Percentiles rank a stretch among this genome's conserved stretches.
phyloP scores from a whole-genome alignment of 2,113 vertebrate genomes.

The Psammodynastes pulverulentus region DNA sequence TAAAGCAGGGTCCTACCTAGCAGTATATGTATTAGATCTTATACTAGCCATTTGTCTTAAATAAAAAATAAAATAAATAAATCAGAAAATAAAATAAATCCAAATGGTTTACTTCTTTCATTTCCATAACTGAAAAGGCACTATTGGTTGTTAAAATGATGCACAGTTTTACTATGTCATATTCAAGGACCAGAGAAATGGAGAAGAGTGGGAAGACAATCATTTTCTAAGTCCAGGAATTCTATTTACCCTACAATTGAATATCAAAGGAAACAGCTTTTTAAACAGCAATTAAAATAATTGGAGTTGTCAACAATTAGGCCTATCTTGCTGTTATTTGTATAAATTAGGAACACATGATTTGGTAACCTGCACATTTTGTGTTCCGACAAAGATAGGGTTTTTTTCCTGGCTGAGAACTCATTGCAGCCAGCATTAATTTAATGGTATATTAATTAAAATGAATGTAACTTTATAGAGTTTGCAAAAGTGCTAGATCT shows the following conservation, averaged over 20 bases:
- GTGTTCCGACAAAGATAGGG: not conserved
- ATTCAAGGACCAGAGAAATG: not conserved
- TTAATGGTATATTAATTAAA: constrained; percentile 16
- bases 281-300: constrained; percentile 15
- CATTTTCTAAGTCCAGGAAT: not conserved
- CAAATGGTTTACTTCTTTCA: not conserved
- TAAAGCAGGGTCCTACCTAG: not conserved
- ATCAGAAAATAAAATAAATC: not conserved
- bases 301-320: constrained; percentile 17
- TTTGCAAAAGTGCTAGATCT: constrained; percentile 14
- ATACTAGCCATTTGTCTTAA: not conserved
- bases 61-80: not conserved
- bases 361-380: not conserved
- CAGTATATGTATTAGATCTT: not conserved
- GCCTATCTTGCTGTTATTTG: constrained; percentile 2
- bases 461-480: not conserved
- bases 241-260: not conserved
- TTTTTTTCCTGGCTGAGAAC: not conserved
- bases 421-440: constrained; percentile 1
- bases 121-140: not conserved
- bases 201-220: not conserved
- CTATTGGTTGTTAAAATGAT: not conserved
- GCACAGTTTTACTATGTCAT: not conserved
- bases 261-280: not conserved
- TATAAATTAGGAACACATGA: constrained; percentile 10